Evolutionary conservation across 2,113 vertebrate species (phyloP), one percentile per base, ranked within the genome.

Genomic region (Anarrhichthys ocellatus): DNA sequence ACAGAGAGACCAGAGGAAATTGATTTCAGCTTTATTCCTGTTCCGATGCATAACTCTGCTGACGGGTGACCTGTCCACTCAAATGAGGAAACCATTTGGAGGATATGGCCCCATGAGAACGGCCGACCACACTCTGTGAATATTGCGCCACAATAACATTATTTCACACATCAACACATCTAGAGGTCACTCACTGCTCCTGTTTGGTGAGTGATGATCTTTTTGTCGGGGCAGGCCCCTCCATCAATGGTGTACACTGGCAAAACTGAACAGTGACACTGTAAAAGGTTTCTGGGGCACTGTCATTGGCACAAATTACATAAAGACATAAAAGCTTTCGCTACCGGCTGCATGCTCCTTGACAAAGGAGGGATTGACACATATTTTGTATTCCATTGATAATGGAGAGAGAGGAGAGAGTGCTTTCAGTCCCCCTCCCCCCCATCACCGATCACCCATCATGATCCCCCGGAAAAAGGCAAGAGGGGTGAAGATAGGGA

Each of bases 1-100:
- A 76, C 62, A 88, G 82, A 86, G 85, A 76, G 65, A 87, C 84
- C 70, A 83, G 71, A n/a, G 77, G 73, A 87, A 92, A 94, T 92
- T 93, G 92, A 93, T 92, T 93, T 85, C 76, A 59, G 74, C 88
- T 91, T 91, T 91, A 91, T 90, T 87, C 78, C 80, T 76, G 88
- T 68, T 88, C 83, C 89, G 84, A 92, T 84, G 72, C 77, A 90
- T 84, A 74, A 84, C 73, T 73, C 46, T 80, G 74, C 78, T 84
- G 65, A 75, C 27, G 73, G 65, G 69, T 87, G 87, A 84, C 89
- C 85, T 85, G 88, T 93, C 92, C 59, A 59, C 71, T 88, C 72
- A 76, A 86, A 90, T 93, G 89, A 90, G 80, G 75, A 80, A 80
- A 32, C 87, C 82, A 76, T 88, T 91, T 87, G 50, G 69, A 80